phyloP scores from a whole-genome alignment of 2,888 invertebrate genomes.

The Drosophila limbata region DNA sequence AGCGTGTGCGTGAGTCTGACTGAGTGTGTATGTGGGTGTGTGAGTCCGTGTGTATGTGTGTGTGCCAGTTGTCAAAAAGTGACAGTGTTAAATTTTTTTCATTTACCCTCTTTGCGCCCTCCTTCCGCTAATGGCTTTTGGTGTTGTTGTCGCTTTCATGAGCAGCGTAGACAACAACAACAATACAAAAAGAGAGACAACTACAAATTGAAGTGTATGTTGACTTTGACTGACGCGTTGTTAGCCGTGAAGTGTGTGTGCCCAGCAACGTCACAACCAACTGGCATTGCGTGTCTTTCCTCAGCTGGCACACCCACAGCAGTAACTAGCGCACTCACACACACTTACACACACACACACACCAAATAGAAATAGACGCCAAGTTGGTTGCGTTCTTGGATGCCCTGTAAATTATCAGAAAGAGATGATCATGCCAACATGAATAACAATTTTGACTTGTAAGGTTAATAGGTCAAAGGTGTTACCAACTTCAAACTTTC shows the following conservation, averaged over 20 bases:
- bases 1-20: conserved; percentile 14
- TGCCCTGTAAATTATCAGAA: conserved; percentile 19
- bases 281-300: conserved; percentile 57
- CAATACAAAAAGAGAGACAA: conserved; percentile 12
- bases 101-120: conserved; percentile 14
- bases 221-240: conserved; percentile 79
- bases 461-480: no score
- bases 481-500: no score
- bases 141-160: conserved; percentile 25
- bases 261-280: conserved; percentile 44
- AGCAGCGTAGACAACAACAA: conserved; percentile 21
- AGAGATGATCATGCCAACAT: no score
- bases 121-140: conserved; percentile 15
- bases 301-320: conserved; percentile 40
- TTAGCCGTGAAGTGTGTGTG: conserved; percentile 72
- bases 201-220: conserved; percentile 68
- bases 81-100: conserved; percentile 76
- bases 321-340: conserved; percentile 12
- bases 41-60: neutral
- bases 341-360: conserved; percentile 6
- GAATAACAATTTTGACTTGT: no score
- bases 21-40: neutral
- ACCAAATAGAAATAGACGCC: conserved; percentile 24
- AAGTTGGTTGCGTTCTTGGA: conserved; percentile 11
- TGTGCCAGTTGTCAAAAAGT: conserved; percentile 65